Evolutionary conservation across 2,888 invertebrate species (phyloP).

Genomic region (Galerucella calmariensis): DNA sequence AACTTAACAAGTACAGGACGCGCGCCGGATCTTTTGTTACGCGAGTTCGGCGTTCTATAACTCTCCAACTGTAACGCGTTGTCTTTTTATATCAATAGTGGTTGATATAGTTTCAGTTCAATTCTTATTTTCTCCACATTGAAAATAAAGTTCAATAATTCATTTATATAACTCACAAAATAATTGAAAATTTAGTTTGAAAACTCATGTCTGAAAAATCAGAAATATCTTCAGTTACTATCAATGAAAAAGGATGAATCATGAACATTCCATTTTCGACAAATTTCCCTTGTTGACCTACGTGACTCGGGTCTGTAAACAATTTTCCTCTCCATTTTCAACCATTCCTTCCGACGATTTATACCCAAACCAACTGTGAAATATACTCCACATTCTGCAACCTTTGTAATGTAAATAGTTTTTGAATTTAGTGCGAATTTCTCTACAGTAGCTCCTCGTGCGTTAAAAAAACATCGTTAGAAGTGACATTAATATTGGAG

Average conservation of each 20-base stretch:
- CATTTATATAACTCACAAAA: no score
- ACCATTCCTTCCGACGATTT: not conserved
- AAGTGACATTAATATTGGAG: not conserved
- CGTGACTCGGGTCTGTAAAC: not conserved
- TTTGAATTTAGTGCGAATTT: not conserved
- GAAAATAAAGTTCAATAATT: no score
- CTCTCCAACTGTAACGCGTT: no score
- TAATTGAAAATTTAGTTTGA: no score
- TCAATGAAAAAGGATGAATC: no score
- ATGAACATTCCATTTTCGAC: not conserved
- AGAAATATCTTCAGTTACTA: no score
- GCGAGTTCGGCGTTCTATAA: not conserved
- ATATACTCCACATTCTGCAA: not conserved
- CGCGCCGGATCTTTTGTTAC: not conserved
- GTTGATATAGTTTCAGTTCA: no score
- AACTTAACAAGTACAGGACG: not conserved
- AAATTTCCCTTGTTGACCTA: not conserved
- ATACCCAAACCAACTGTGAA: not conserved
- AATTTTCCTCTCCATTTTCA: not conserved
- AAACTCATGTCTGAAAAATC: no score
- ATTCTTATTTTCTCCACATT: no score
- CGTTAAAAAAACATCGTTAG: not conserved
- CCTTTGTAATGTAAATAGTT: not conserved
- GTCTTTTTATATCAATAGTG: no score
- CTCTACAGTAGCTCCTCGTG: not conserved